A percentile compares a stretch with the other conserved stretches of the same genome.
These are phyloP conservation scores for Phyto melanocephala DNA, from an alignment of 2,888 invertebrate species.

Conservation along the genomic window DNA sequence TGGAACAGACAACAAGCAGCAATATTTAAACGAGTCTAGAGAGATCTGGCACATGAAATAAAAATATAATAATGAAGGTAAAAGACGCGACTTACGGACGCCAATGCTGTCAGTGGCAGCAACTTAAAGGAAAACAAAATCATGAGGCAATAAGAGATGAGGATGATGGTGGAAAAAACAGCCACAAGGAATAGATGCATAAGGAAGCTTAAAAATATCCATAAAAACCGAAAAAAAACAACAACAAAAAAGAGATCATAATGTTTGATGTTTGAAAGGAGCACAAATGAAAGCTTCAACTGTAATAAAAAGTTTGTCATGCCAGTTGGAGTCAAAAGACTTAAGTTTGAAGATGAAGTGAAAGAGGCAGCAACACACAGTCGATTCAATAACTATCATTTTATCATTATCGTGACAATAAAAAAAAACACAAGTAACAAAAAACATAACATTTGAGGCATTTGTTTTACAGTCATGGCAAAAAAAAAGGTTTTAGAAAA, in stretches of 20 bases:
- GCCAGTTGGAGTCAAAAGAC: not conserved
- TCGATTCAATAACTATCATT: not conserved
- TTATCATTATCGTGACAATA: not conserved
- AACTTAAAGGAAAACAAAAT: not conserved
- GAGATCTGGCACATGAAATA: constrained; percentile 57
- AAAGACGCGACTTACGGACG: constrained; percentile 67
- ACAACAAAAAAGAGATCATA: constrained; percentile 40
- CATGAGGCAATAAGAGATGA: constrained; percentile 8
- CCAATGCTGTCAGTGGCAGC: constrained; percentile 64
- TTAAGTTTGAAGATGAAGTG: not conserved
- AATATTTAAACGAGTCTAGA: not conserved
- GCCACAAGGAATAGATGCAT: constrained; percentile 38
- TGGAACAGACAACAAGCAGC: not conserved
- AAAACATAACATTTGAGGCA: not conserved
- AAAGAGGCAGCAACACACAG: not conserved
- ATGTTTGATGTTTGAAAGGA: constrained; percentile 44
- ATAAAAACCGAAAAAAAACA: constrained; percentile 26
- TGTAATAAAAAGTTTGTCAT: not conserved
- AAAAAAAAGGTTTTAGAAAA: no score
- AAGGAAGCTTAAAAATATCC: constrained; percentile 55
- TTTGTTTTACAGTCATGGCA: not conserved
- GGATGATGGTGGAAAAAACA: constrained; percentile 3
- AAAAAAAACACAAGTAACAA: not conserved
- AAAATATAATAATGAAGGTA: constrained; percentile 62
- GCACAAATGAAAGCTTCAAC: not conserved